Conservation (phyloP, 2,797 vertebrate genomes). For the Macroramphosus scolopax region DNA sequence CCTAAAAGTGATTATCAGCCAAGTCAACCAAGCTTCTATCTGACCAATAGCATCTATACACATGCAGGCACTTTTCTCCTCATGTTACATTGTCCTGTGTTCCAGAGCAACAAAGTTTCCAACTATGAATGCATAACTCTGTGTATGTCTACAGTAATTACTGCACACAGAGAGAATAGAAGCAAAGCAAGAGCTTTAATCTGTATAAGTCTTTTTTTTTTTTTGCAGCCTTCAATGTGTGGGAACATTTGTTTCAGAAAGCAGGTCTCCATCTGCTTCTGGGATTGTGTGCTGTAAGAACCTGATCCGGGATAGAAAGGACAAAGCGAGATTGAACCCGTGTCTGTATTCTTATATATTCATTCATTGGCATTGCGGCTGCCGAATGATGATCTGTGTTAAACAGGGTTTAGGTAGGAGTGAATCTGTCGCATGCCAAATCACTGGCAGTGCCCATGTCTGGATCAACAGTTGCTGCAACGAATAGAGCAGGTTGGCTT, state of each 20-base stretch:
- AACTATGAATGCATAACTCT: slow-evolving; percentile 14
- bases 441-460: slow-evolving; percentile 47
- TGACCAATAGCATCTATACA: too few species aligned
- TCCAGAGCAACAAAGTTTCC: slow-evolving; percentile 33
- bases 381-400: slow-evolving; percentile 44
- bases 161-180: slow-evolving; percentile 20
- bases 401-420: slow-evolving; percentile 53
- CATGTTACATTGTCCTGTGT: slow-evolving; percentile 27
- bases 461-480: slow-evolving; percentile 67
- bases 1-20: too few species aligned
- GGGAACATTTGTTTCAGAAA: slow-evolving; percentile 31
- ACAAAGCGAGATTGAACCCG: slow-evolving; percentile 25
- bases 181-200: slow-evolving; percentile 10
- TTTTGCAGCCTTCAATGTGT: slow-evolving; percentile 32
- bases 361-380: slow-evolving; percentile 28
- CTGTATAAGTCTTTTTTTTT: neutral
- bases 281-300: slow-evolving; percentile 20
- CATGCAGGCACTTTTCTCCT: slow-evolving; percentile 23
- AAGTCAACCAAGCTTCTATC: too few species aligned
- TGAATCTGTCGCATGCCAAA: slow-evolving; percentile 59
- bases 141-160: slow-evolving; percentile 33
- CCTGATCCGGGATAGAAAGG: slow-evolving; percentile 17
- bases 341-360: slow-evolving; percentile 32
- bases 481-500: slow-evolving; percentile 74
- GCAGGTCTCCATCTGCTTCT: slow-evolving; percentile 16